Conservation (phyloP, 2,113 vertebrate genomes). For the Anolis carolinensis region DNA sequence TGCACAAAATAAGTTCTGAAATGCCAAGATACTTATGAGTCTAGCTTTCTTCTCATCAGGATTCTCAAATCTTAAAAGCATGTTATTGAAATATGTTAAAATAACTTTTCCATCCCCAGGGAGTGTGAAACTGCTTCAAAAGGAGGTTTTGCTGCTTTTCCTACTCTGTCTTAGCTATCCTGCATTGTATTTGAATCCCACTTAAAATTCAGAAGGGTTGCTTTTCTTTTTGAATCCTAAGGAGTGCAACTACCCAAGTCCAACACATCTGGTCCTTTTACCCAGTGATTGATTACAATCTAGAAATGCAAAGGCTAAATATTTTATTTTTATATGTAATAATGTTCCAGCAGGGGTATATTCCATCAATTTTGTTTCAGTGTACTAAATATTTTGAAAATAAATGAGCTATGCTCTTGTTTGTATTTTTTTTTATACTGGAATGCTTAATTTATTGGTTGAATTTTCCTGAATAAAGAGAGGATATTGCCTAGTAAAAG, state of each 20-base stretch:
- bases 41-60: too few relatives aligned
- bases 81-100: too few relatives aligned
- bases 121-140: background rate
- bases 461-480: background rate
- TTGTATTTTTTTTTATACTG: background rate
- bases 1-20: too few relatives aligned
- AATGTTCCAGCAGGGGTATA: background rate
- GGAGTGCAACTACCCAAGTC: too few relatives aligned
- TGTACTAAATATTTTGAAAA: background rate
- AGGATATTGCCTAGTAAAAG: background rate
- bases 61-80: too few relatives aligned
- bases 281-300: too few relatives aligned
- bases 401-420: background rate
- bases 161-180: background rate
- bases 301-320: too few relatives aligned
- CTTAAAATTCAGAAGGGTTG: background rate
- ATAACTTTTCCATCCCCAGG: too few relatives aligned
- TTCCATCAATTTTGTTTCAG: background rate
- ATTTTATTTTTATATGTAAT: background rate
- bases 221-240: background rate
- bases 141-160: background rate
- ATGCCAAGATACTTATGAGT: too few relatives aligned
- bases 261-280: too few relatives aligned
- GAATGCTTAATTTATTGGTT: background rate
- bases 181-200: background rate